Evolutionary conservation across 2,113 vertebrate species (phyloP).

Genomic region (Ammospiza caudacuta): DNA sequence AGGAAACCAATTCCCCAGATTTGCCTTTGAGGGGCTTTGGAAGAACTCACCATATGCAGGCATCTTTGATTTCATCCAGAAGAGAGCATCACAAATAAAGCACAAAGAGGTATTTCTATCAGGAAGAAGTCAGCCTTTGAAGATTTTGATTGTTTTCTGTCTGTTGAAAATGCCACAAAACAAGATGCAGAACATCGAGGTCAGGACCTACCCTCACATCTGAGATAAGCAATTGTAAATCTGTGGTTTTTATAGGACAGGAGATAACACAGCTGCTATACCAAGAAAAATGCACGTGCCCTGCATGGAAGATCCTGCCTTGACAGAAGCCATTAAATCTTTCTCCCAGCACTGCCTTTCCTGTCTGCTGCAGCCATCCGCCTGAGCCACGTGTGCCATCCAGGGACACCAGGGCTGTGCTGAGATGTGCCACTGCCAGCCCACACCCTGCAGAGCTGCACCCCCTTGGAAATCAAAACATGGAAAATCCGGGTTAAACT

Average conservation of each 20-base stretch:
- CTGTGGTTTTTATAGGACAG: neutral
- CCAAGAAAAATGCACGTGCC: neutral
- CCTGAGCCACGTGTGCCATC: fast-evolving
- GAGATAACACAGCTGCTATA: neutral
- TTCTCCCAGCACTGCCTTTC: neutral
- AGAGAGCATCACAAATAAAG: neutral
- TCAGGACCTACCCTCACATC: neutral
- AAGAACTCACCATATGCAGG: neutral
- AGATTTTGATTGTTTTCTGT: neutral
- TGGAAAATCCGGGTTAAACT: neutral
- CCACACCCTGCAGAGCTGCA: neutral
- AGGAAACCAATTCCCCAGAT: neutral
- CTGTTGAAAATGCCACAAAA: neutral
- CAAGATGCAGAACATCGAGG: neutral
- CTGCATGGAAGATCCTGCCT: neutral
- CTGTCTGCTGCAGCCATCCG: neutral
- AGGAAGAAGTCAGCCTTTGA: neutral
- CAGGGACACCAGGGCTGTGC: neutral
- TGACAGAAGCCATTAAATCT: neutral
- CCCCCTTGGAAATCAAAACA: neutral
- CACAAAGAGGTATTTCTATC: neutral
- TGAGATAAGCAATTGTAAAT: neutral
- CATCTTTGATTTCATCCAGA: neutral
- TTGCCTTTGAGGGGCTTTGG: neutral
- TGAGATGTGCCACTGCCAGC: neutral